Percentiles rank a stretch among this genome's conserved stretches.
Evolutionary conservation across 1,140 invertebrate genomes (phyloP).

Genomic region (Plodia interpunctella): DNA sequence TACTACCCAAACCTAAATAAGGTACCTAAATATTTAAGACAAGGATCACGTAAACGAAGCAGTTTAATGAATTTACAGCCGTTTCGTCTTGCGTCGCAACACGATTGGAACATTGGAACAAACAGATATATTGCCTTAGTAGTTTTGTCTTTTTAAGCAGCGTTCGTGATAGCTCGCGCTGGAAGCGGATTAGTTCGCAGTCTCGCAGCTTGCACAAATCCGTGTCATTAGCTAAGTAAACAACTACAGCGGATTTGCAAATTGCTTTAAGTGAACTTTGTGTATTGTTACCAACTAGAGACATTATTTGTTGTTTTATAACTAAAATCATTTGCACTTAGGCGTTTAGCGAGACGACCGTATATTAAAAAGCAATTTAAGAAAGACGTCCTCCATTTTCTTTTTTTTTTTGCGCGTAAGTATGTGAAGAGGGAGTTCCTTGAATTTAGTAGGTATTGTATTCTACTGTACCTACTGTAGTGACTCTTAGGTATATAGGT

Average conservation of each 20-base stretch:
- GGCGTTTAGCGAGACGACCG: neutral
- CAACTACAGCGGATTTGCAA: conserved; percentile 8
- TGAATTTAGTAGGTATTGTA: no score
- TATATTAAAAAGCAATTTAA: neutral
- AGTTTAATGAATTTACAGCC: neutral
- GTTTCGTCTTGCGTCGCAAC: neutral
- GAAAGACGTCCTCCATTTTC: no score
- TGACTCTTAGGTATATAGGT: no score
- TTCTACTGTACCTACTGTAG: no score
- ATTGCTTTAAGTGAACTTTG: conserved; percentile 2
- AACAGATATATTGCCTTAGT: conserved; percentile 10
- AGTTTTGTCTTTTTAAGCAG: conserved; percentile 9
- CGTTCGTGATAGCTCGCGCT: conserved; percentile 10
- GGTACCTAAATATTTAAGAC: no score
- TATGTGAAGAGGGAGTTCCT: no score
- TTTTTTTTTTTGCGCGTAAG: no score
- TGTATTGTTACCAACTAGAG: neutral
- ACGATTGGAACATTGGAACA: neutral
- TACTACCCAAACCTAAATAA: no score
- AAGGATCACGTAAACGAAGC: neutral
- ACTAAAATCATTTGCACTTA: neutral
- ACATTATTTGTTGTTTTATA: neutral
- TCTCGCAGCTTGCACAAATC: conserved; percentile 6
- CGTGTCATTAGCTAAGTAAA: conserved; percentile 17
- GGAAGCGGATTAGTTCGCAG: conserved; percentile 9